Evolutionary conservation across 1,140 invertebrate genomes (phyloP).

Genomic region (Aricia agestis): DNA sequence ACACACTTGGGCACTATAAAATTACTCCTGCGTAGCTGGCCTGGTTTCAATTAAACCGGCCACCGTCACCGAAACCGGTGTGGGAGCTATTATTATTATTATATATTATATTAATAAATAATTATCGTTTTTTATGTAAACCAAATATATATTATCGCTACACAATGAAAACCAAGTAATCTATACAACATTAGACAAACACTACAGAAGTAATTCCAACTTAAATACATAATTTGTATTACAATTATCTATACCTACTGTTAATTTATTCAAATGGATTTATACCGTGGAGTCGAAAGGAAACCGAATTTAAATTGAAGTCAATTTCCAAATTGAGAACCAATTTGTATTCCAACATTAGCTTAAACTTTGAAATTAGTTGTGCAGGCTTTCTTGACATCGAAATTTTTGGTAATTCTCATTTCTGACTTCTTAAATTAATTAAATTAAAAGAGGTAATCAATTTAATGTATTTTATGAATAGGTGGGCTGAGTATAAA

Average conservation of each 20-base stretch:
- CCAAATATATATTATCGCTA: too few species aligned
- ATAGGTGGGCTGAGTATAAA: background rate
- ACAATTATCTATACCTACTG: background rate
- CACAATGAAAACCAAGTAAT: too few species aligned
- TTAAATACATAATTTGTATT: background rate
- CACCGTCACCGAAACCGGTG: too few species aligned
- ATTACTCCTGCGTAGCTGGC: too few species aligned
- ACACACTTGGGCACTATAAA: too few species aligned
- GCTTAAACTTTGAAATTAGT: background rate
- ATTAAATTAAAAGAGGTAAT: background rate
- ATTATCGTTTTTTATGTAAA: too few species aligned
- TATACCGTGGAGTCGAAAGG: background rate
- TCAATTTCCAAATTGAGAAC: conserved; percentile 1
- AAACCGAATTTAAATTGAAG: conserved; percentile 3
- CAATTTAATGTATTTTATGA: background rate
- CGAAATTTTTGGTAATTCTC: background rate
- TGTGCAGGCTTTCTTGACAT: background rate
- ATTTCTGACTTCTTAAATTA: background rate
- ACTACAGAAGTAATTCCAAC: background rate
- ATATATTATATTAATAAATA: too few species aligned
- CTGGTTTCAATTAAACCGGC: too few species aligned
- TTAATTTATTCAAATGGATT: conserved; percentile 1
- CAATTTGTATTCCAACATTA: conserved; percentile 1
- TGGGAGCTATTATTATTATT: too few species aligned
- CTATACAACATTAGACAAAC: background rate